These are phyloP conservation scores for Arenaria interpres DNA, from an alignment of 2,113 vertebrate species.

Conservation along the genomic window DNA sequence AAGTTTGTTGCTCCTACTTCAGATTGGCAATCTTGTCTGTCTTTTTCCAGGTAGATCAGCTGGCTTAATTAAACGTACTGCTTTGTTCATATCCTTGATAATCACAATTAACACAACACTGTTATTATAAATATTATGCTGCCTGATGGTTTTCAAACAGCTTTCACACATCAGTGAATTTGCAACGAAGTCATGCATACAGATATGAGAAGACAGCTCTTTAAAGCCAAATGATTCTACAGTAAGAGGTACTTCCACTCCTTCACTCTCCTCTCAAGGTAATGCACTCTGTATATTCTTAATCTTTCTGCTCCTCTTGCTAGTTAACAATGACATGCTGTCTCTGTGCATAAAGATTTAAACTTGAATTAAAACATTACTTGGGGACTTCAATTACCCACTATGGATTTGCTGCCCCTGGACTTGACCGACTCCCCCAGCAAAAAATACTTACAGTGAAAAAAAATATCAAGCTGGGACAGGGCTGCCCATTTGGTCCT, in stretches of 20 bases:
- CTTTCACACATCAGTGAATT: not conserved
- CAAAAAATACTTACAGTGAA: conserved; percentile 27
- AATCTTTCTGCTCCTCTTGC: conserved; percentile 48
- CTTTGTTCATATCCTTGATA: not conserved
- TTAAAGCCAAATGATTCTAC: not conserved
- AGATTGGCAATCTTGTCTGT: not conserved
- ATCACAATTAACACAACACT: not conserved
- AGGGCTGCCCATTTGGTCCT: conserved; percentile 36
- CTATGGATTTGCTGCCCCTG: conserved; percentile 48
- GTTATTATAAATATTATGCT: not conserved
- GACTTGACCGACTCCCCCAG: conserved; percentile 36
- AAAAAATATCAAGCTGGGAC: conserved; percentile 14
- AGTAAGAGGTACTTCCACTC: not conserved
- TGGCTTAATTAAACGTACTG: not conserved
- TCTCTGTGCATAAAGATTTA: conserved; percentile 57
- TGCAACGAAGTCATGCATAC: not conserved
- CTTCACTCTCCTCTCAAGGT: not conserved
- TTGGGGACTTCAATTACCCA: conserved; percentile 60
- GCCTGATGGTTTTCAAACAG: not conserved
- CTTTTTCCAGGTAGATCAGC: not conserved
- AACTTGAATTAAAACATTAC: conserved; percentile 67
- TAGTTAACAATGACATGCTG: conserved; percentile 61
- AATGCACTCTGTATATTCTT: conserved; percentile 44
- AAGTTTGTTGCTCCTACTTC: not conserved
- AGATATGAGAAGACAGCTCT: not conserved